Base-by-base conservation (phyloP, 1,140 invertebrate species). In the Sesamia nonagrioides region DNA sequence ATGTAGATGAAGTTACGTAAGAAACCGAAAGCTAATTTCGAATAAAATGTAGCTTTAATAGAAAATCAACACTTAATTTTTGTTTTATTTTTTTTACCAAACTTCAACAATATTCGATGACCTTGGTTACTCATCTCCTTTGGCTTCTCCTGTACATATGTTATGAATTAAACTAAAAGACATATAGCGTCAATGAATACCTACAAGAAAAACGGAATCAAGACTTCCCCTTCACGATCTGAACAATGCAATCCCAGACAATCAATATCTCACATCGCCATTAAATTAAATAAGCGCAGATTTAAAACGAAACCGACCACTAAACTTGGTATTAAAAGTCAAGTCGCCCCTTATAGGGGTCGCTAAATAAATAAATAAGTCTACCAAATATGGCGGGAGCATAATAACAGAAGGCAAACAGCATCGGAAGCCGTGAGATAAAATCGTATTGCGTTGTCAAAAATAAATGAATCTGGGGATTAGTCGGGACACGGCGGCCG, bases 361-460 rank as follows among this genome's bases (percentile, higher is more conserved):
- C 84, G 88, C 77, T 89, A 89, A 89, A 90, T 93, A 94, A 94
- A 93, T 93, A 94, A 93, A 93, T 93, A 93, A 92, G 89, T 92
- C 89, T 88, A 81, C 84, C 84, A 89, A 92, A 92, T 93, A 93
- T 92, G 86, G 89, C 86, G 85, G 90, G 84, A 91, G 91, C 86
- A 86, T 94, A 94, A 93, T 93, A 94, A 93, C 93, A 92, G 92
- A 90, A 88, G 92, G 92, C 92, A 95, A 95, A 95, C 93, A 94
- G 91, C 92, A 94, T 94, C 91, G 90, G 93, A 94, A 94, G 93
- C 92, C 90, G 90, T 92, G 91, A 93, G 93, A 94, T 94, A 94
- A 94, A 94, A 94, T 94, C 93, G 92, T 94, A 94, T 94, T 93
- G 93, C 93, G 93, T 94, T 94, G 93, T 94, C 93, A 94, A 94